Base-by-base conservation (phyloP, 2,797 vertebrate species). In the Cossypha heuglini region DNA sequence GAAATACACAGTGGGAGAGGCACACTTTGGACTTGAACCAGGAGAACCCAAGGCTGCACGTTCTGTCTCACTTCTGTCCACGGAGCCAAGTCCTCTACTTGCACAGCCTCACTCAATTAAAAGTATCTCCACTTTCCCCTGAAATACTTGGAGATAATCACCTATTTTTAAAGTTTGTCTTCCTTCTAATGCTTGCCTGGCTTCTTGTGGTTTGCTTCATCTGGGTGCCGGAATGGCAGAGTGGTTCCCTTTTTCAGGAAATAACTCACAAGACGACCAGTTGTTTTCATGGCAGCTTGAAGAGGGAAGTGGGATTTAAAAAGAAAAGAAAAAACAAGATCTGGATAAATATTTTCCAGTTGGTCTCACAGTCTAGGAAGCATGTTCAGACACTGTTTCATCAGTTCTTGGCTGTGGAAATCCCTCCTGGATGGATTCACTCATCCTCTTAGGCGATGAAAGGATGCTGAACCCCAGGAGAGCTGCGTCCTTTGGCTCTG, bases 271-370 rank as follows among this genome's bases (percentile, higher is more conserved):
- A 77, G 35, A 88, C 25, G 42, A 28, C 33, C 2, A 0, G 31
- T 79, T 88, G 29, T 1, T 61, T 91, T 88, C 46, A 48, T 83
- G 91, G 82, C 85, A 74, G 24, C 54, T 62, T 40, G 61, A 66
- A 72, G 40, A 72, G 54, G 54, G 75, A 94, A 94, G 75, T 77
- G 78, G 35, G 72, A 83, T 94, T 94, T 54, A 25, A 61, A 72
- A 91, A 81, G 66, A 86, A 77, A 49, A 46, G 14, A 45, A 35
- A 16, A 69, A 78, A 26, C 13, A 46, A 66, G 26, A 61, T 38
- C 26, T 49, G 55, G 59, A 10, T 82, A 58, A 93, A 89, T 93
- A 79, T 69, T 93, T 94, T 96, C 86, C 93, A 93, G 43, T 80
- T 43, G 63, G 74, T 89, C 67, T 93, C 67, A 82, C 62, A 63